phyloP scores from a whole-genome alignment of 2,113 vertebrate genomes.

The Pseudonaja textilis region DNA sequence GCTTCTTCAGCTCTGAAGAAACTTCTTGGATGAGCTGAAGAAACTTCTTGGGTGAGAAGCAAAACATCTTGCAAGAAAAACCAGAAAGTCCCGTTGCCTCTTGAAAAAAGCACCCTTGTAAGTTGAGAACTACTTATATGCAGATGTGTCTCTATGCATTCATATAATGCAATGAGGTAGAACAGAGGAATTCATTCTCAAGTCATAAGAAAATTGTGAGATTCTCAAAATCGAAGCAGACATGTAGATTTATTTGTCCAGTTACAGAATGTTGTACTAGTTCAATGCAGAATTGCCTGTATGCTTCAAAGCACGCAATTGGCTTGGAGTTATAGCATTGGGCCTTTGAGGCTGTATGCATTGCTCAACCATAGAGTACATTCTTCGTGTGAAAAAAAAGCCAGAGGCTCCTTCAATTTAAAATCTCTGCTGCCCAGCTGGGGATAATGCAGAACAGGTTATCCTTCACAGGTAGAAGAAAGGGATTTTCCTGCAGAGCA shows the following conservation, averaged over 20 bases:
- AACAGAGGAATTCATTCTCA: background rate
- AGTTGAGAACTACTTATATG: background rate
- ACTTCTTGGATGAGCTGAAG: no score
- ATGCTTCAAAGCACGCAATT: background rate
- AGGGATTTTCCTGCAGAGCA: background rate
- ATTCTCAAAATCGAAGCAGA: background rate
- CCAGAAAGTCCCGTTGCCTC: no score
- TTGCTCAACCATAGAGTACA: background rate
- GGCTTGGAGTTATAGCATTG: background rate
- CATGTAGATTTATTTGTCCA: background rate
- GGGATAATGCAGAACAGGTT: background rate
- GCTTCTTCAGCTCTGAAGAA: no score
- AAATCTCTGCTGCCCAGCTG: background rate
- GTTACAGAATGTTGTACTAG: background rate
- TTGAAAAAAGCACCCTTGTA: background rate
- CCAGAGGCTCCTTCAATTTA: background rate
- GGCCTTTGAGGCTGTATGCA: background rate
- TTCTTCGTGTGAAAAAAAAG: background rate
- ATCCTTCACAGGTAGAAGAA: background rate
- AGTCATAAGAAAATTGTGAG: background rate
- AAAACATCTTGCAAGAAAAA: no score
- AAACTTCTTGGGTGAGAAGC: no score
- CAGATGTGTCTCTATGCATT: background rate
- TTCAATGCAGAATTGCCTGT: background rate
- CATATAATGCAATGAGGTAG: background rate